A percentile compares a stretch with the other conserved stretches of the same genome.
These are phyloP conservation scores for Trachelus stipa DNA, from an alignment of 2,888 invertebrate genomes.

Conservation along the genomic window DNA sequence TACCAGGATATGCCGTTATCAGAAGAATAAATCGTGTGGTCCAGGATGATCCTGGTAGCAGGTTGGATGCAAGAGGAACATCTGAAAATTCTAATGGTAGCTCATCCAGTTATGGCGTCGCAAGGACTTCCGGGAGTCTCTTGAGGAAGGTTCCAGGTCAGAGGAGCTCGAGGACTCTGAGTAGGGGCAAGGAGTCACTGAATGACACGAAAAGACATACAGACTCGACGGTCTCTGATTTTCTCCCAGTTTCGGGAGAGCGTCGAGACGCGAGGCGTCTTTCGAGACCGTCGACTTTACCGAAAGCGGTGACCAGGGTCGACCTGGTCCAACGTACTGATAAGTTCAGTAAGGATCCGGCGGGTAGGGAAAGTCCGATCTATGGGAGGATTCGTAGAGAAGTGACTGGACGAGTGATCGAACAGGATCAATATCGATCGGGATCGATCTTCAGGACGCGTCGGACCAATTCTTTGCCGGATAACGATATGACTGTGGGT, in stretches of 20 bases:
- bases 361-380: slow-evolving; percentile 53
- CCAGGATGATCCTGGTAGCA: slow-evolving; percentile 5
- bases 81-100: neutral
- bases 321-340: slow-evolving; percentile 8
- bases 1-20: neutral
- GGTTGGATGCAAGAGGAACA: slow-evolving; percentile 29
- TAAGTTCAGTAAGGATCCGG: slow-evolving; percentile 23
- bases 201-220: slow-evolving; percentile 36
- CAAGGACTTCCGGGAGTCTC: slow-evolving; percentile 29
- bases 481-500: slow-evolving; percentile 32
- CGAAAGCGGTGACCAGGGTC: slow-evolving; percentile 38
- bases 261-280: slow-evolving; percentile 33
- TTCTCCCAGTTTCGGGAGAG: slow-evolving; percentile 40
- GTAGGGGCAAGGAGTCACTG: slow-evolving; percentile 27
- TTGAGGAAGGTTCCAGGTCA: slow-evolving; percentile 34
- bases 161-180: slow-evolving; percentile 24
- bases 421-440: slow-evolving; percentile 12
- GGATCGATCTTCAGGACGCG: slow-evolving; percentile 21
- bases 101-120: neutral
- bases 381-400: slow-evolving; percentile 58
- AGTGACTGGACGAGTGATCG: slow-evolving; percentile 32
- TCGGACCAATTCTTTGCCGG: slow-evolving; percentile 36
- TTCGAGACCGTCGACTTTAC: slow-evolving; percentile 58
- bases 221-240: slow-evolving; percentile 50
- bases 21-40: neutral